phyloP scores from a whole-genome alignment of 2,797 vertebrate genomes.

The Notolabrus celidotus region DNA sequence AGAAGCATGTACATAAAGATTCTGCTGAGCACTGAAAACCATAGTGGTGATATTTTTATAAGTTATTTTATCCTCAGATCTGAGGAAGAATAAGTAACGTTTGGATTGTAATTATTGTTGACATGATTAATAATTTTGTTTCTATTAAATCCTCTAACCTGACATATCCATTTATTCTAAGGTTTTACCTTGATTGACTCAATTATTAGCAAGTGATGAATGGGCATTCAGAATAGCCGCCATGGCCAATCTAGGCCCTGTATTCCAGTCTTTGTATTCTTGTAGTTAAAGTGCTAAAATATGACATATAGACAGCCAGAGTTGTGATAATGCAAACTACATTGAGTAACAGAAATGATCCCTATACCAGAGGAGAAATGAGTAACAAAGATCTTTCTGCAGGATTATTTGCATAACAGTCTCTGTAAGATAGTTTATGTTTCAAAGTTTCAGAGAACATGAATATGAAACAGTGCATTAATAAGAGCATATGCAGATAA shows the following conservation, averaged over 20 bases:
- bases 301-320: conserved; percentile 17
- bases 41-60: no score
- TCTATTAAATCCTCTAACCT: no score
- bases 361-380: conserved; percentile 33
- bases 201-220: no score
- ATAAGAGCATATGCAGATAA: conserved; percentile 40
- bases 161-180: no score
- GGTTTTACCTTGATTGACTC: no score
- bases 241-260: background rate
- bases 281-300: background rate
- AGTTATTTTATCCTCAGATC: no score
- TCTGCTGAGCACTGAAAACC: no score
- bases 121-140: no score
- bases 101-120: no score
- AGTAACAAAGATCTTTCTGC: conserved; percentile 42
- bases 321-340: conserved; percentile 29
- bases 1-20: no score
- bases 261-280: background rate
- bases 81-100: no score
- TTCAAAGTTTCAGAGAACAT: conserved; percentile 31
- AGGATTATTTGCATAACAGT: conserved; percentile 60
- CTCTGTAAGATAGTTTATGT: conserved; percentile 27
- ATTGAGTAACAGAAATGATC: conserved; percentile 40
- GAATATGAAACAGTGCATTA: conserved; percentile 50
- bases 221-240: background rate